Base-by-base conservation (phyloP, 1,140 invertebrate genomes). In the Cataglyphis hispanica region DNA sequence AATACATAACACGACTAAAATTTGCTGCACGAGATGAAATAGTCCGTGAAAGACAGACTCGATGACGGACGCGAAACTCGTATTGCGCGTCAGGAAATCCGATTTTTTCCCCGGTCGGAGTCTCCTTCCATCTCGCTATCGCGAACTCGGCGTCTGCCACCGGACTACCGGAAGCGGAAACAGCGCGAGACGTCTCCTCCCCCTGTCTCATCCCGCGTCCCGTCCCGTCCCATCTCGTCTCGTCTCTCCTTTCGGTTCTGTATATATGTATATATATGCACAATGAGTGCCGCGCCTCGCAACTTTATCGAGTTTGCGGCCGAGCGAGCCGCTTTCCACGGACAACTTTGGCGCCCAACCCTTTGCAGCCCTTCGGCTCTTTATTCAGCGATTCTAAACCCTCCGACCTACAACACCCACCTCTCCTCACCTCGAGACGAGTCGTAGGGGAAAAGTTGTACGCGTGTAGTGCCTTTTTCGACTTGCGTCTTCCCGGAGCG, bases 241-340 rank as follows among this genome's bases (percentile, higher is more conserved):
- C 61, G 66, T 50, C 40, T 60, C 22, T 46, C 43, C 13, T 50
- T 19, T 16, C 8, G 53, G 53, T 34, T 27, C 43, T 70, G 56
- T 69, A 27, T 53, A 61, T 25, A 22, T 22, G 50, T 11, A 70
- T 84, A 74, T 63, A 76, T 75, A 83, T 69, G 70, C 80, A 84
- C 75, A 60, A 76, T 85, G 75, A 84, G 84, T 85, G 70, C 58
- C 43, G 40, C 58, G 63, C 78, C 89, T 92, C 89, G 87, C 90
- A 94, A 94, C 91, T 93, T 94, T 93, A 94, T 94, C 93, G 93
- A 94, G 92, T 94, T 94, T 94, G 94, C 87, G 93, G 91, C 91
- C 91, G 91, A 93, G 87, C 89, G 90, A 92, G 87, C 92, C 89
- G 92, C 89, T 93, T 92, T 92, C 84, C 83, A 92, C 91, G 87